A percentile compares a stretch with the other conserved stretches of the same genome.
These are phyloP conservation scores for Clupea harengus DNA, from an alignment of 2,113 vertebrate species.

Conservation along the genomic window DNA sequence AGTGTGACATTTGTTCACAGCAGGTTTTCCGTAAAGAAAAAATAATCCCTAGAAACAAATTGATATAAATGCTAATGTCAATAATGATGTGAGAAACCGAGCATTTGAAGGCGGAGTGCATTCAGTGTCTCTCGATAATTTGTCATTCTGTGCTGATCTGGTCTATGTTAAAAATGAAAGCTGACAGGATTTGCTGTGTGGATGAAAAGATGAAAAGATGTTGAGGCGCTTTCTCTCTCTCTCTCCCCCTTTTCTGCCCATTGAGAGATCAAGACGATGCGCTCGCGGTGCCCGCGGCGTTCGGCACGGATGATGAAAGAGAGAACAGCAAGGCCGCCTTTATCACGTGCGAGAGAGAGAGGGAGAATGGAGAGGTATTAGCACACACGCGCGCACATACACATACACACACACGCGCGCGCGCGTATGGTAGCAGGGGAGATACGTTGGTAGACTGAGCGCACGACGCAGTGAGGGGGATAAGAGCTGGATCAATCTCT, in stretches of 20 bases:
- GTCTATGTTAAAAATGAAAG: constrained; percentile 23
- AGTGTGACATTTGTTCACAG: neutral
- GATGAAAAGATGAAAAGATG: constrained; percentile 59
- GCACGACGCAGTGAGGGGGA: constrained; percentile 34
- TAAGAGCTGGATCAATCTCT: constrained; percentile 38
- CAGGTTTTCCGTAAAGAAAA: constrained; percentile 21
- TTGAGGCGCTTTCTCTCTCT: constrained; percentile 35
- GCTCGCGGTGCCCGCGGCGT: constrained; percentile 61
- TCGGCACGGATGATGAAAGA: constrained; percentile 64
- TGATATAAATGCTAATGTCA: constrained; percentile 48
- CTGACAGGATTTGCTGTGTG: constrained; percentile 35
- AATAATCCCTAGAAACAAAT: constrained; percentile 36
- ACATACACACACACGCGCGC: neutral
- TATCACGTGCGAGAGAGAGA: constrained; percentile 42
- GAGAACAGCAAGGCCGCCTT: constrained; percentile 44
- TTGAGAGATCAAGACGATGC: constrained; percentile 65
- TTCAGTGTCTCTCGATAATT: constrained; percentile 54
- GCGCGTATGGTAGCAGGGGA: constrained; percentile 15
- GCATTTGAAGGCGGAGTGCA: constrained; percentile 23
- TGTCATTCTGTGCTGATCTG: constrained; percentile 44
- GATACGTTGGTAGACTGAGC: constrained; percentile 37
- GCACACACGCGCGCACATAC: neutral
- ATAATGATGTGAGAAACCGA: constrained; percentile 35
- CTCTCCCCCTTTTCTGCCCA: constrained; percentile 39
- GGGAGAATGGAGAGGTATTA: constrained; percentile 1